Evolutionary conservation across 2,113 vertebrate species (phyloP), one percentile per base, ranked within the genome.

Genomic region (Spheniscus mendiculus): DNA sequence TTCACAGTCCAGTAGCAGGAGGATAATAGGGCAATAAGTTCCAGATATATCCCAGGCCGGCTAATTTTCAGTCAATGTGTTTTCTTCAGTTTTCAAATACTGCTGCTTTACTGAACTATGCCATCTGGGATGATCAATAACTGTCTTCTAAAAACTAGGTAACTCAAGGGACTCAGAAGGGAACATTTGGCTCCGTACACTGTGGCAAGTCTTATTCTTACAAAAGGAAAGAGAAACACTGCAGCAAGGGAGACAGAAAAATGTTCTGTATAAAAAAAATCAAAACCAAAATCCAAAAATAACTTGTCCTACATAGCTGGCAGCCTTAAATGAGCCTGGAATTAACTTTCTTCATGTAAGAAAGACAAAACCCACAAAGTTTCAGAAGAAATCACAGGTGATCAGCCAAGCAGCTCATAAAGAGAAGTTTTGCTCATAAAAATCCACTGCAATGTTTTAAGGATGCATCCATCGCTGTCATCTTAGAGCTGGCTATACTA

Each of bases 291-390:
- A 65, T 59, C 70, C 91, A 38, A 91, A 96, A 97, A 97, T 96
- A 97, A 77, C 94, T 92, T 73, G 94, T 87, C 94, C 97, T 96
- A 96, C 93, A 97, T 96, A 95, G 83, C 81, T 21, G 25, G 56
- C 44, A 95, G 72, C 65, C 56, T 84, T 85, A 82, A 84, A 72
- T 30, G 45, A 87, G 73, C 58, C 66, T 76, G 42, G 74, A 91
- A 95, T 93, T 83, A 95, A 87, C 81, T 87, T 95, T 56, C 65
- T 65, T 84, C 66, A 69, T 0, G 0, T 38, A 80, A 67, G 30
- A 91, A 7, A 91, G 45, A 79, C 44, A 87, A 52, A 71, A 5
- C 1, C 29, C 25, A 44, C 10, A 10, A 65, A 70, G 58, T 72
- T 82, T 58, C 77, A 82, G n/a, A 89, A 79, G 30, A 49, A 83